Evolutionary conservation across 2,888 invertebrate genomes (phyloP).

Genomic region (Papilio elwesi): DNA sequence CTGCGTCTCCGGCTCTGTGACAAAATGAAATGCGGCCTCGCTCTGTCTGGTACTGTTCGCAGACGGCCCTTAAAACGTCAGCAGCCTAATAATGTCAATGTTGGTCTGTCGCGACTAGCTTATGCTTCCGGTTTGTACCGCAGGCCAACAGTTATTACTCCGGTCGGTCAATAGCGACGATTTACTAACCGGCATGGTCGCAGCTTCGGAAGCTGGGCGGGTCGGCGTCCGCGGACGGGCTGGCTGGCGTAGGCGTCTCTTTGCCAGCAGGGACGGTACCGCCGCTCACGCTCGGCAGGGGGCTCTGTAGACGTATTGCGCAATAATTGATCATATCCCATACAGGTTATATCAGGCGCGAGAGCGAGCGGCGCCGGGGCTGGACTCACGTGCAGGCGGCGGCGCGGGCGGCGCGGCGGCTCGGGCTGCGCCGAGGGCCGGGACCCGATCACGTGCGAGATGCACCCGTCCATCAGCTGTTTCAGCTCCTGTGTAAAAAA

Average conservation of each 20-base stretch:
- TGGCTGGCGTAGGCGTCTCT: constrained; percentile 36
- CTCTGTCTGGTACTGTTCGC: no score
- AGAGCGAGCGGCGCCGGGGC: not conserved
- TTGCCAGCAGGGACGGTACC: constrained; percentile 32
- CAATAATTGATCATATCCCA: not conserved
- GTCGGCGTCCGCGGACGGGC: constrained; percentile 64
- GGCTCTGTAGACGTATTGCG: constrained; percentile 53
- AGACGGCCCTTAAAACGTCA: no score
- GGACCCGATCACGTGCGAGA: constrained; percentile 93
- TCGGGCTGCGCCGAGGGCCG: constrained; percentile 58
- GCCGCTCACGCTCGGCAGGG: constrained; percentile 57
- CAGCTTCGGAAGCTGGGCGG: constrained; percentile 77
- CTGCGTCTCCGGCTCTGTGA: constrained; percentile 55
- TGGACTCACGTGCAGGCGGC: constrained; percentile 54
- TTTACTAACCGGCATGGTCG: constrained; percentile 50
- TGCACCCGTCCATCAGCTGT: constrained; percentile 91
- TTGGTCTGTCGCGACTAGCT: no score
- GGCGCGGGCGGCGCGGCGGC: constrained; percentile 51
- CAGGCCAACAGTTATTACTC: no score
- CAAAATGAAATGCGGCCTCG: no score
- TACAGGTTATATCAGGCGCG: not conserved
- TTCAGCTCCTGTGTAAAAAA: constrained; percentile 82
- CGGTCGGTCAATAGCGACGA: no score
- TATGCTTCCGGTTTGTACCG: no score
- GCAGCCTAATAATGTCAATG: no score